Evolutionary conservation across 1,140 invertebrate genomes (phyloP), one percentile per base, ranked within the genome.

Genomic region (Zelostemma sp.): DNA sequence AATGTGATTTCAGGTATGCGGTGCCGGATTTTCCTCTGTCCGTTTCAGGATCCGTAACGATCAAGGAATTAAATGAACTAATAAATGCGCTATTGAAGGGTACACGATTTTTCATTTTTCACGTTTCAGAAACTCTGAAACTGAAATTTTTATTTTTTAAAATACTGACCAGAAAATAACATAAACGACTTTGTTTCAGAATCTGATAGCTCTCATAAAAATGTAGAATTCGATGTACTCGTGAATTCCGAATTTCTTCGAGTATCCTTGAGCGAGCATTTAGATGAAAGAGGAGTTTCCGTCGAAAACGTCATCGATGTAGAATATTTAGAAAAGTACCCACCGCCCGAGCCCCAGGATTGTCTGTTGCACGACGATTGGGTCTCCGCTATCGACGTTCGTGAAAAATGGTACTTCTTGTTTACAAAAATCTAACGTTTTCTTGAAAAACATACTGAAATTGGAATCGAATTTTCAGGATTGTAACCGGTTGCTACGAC

Each of bases 401-500:
- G 85, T 59, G 88, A 90, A 17, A 91, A 92, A 85, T 97, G 93
- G 93, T 92, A 82, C 78, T 58, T 78, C 14, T 56, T 45, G n/a
- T n/a, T n/a, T n/a, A n/a, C n/a, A n/a, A n/a, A 43, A 55, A 53
- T 47, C 19, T 48, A 25, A 25, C 8, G 3, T 25, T 25, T 25
- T 25, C 21, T 4, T n/a, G n/a, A n/a, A n/a, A n/a, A n/a, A n/a
- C n/a, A n/a, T n/a, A n/a, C n/a, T n/a, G n/a, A n/a, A n/a, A n/a
- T n/a, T n/a, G n/a, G n/a, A n/a, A n/a, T n/a, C n/a, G n/a, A n/a
- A n/a, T 54, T 78, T 79, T 61, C 75, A 95, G 93, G 91, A 95
- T 98, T 63, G 77, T 98, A 6, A 93, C 93, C 54, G 97, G 97
- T n/a, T 95, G 95, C 84, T 99, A 98, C 87, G 97, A 99, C 80